Base-by-base conservation (phyloP, 2,113 vertebrate species). In the Spea multiplicata region DNA sequence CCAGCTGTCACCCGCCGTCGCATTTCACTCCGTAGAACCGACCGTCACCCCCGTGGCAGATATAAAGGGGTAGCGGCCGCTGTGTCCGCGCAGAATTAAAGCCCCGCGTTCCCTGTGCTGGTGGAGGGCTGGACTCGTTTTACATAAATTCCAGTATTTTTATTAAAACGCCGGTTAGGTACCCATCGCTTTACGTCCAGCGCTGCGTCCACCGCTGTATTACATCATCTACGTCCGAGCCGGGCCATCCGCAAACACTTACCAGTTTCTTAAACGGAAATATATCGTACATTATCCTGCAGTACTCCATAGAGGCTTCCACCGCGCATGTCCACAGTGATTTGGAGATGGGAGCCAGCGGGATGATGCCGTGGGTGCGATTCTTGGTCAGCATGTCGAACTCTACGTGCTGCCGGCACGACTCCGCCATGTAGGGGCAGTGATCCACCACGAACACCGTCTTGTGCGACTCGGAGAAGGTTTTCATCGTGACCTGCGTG, bases 251-350 rank as follows among this genome's bases (percentile, higher is more conserved):
- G 10, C 9, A 59, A 12, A 13, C 9, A 59, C 95, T 91, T 62
- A 99, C 97, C 91, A 99, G 89, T 79, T 99, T 99, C 85, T 90
- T 93, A 68, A 89, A 89, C 73, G 97, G 97, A 84, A 97, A 99
- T 84, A 99, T 90, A 74, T 99, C 97, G 49, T 94, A 99, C 86
- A 99, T 96, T 86, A 99, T 99, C 74, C 97, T 92, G 68, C 96
- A 99, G 78, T 98, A 99, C 81, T 99, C 97, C 96, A 99, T 97
- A 44, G 97, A 97, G 47, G 97, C 98, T 74, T 99, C 97, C 78
- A 99, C 95, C 0, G 96, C 97, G 49, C 97, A 99, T 0, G 97
- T 99, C 97, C 97, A 99, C 8, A 99, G 87, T 0, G 97, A 99
- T 77, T 99, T 98, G 74, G 97, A 97, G 81, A 99, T 96, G 0